Evolutionary conservation across 2,113 vertebrate genomes (phyloP).

Genomic region (Accipiter virgatus): DNA sequence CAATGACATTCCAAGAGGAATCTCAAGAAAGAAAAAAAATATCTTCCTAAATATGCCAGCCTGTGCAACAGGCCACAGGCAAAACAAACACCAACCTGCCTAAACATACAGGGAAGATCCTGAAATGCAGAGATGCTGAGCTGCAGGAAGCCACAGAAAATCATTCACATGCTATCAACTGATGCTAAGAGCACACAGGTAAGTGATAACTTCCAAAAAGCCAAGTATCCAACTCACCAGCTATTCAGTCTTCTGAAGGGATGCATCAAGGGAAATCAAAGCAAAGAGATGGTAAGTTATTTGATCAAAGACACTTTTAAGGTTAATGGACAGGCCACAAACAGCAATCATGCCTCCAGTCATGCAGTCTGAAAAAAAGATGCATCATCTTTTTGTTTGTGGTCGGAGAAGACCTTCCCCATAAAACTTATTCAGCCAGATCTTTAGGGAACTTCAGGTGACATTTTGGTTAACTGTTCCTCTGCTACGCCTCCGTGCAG

Average conservation of each 20-base stretch:
- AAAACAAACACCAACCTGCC: background rate
- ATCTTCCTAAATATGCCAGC: background rate
- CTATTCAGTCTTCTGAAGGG: background rate
- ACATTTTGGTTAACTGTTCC: background rate
- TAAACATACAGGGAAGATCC: background rate
- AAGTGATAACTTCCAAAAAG: background rate
- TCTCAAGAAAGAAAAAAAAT: background rate
- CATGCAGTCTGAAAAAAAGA: background rate
- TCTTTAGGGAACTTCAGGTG: background rate
- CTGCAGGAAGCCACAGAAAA: background rate
- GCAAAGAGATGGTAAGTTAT: background rate
- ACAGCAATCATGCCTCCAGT: background rate
- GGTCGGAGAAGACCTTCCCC: background rate
- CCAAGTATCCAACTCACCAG: background rate
- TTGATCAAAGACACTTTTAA: conserved; percentile 19
- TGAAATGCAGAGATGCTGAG: background rate
- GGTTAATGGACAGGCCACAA: conserved; percentile 29
- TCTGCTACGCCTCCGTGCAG: fast-evolving
- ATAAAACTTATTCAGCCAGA: background rate
- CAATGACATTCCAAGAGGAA: background rate
- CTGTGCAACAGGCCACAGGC: background rate
- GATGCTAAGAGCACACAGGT: background rate
- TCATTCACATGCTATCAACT: background rate
- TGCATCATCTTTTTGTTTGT: background rate
- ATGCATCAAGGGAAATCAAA: conserved; percentile 41